These are phyloP conservation scores for Myzus persicae DNA, from an alignment of 1,140 invertebrate species.

Conservation along the genomic window DNA sequence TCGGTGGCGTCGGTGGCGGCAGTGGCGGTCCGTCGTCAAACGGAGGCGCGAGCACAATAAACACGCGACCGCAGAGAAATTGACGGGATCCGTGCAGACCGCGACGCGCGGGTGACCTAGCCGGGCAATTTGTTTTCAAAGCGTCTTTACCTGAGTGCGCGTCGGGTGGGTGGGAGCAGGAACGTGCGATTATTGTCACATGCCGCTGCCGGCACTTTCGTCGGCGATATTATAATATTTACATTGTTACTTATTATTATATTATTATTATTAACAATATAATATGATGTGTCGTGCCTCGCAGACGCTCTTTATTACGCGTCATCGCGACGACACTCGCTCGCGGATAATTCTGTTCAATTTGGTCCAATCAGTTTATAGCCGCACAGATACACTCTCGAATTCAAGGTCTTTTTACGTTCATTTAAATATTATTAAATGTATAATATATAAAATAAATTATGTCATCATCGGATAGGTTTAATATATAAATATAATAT, in stretches of 20 bases:
- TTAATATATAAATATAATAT: too few relatives aligned
- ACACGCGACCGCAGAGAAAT: not conserved
- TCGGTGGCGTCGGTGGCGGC: not conserved
- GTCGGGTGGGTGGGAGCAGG: not conserved
- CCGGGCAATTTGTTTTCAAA: conserved; percentile 6
- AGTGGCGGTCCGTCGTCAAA: not conserved
- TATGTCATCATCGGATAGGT: too few relatives aligned
- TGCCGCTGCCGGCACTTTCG: not conserved
- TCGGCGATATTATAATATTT: not conserved
- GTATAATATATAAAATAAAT: too few relatives aligned
- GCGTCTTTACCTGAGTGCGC: not conserved
- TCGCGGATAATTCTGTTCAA: conserved; percentile 8
- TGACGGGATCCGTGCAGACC: not conserved
- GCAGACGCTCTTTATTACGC: not conserved
- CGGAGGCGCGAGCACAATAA: not conserved
- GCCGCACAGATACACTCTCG: not conserved
- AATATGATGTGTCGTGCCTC: not conserved
- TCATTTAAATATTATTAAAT: not conserved
- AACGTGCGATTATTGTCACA: not conserved
- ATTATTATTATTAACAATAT: not conserved
- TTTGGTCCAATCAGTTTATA: not conserved
- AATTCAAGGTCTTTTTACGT: not conserved
- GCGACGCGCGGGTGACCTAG: not conserved
- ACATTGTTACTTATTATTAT: not conserved
- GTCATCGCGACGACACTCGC: not conserved